Evolutionary conservation across 2,797 vertebrate species (phyloP).

Genomic region (Zonotrichia albicollis): DNA sequence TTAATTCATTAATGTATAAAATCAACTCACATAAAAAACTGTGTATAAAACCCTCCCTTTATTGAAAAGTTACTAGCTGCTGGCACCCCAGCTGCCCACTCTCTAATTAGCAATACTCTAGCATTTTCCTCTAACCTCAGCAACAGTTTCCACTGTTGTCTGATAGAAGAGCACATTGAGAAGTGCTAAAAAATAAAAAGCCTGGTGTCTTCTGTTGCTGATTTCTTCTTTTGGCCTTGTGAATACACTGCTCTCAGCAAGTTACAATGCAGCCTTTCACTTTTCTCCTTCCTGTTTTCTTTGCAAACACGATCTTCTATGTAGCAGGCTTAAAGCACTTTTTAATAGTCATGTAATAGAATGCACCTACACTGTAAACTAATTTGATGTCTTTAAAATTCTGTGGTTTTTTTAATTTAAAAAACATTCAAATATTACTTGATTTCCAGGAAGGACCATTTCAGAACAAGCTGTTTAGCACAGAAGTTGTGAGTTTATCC

Average conservation of each 20-base stretch:
- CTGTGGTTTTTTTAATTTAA: background rate
- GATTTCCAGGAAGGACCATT: background rate
- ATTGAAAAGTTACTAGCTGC: background rate
- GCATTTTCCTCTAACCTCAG: background rate
- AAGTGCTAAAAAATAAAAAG: background rate
- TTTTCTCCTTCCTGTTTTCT: background rate
- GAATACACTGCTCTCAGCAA: background rate
- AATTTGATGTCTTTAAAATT: background rate
- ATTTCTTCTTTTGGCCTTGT: constrained; percentile 7
- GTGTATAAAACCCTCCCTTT: background rate
- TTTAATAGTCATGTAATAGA: background rate
- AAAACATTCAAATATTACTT: background rate
- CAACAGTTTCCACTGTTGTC: background rate
- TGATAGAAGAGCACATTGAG: background rate
- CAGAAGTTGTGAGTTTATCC: background rate
- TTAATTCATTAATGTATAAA: background rate
- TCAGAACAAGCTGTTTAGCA: background rate
- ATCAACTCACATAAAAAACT: background rate
- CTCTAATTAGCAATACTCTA: constrained; percentile 9
- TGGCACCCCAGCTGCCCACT: background rate
- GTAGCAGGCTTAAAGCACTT: background rate
- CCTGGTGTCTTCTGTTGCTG: background rate
- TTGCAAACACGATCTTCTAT: background rate
- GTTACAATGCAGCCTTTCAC: background rate
- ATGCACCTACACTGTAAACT: background rate